A percentile compares a stretch with the other conserved stretches of the same genome.
phyloP scores from a whole-genome alignment of 2,113 vertebrate species.

The Naja naja region DNA sequence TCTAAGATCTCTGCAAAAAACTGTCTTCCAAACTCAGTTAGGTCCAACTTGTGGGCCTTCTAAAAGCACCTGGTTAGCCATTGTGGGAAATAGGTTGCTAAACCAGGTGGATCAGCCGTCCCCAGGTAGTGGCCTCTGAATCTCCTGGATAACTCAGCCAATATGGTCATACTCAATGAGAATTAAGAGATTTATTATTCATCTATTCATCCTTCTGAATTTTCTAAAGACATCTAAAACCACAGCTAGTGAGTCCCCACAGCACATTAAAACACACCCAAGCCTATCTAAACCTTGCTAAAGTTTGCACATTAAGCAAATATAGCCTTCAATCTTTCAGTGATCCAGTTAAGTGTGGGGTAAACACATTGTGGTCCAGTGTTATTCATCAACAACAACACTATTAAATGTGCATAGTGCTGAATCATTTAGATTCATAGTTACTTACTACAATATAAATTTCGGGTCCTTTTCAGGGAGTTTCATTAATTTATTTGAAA shows the following conservation, averaged over 20 bases:
- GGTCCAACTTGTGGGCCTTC: not conserved
- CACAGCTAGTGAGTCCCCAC: not conserved
- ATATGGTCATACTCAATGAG: not conserved
- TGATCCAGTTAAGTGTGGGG: not conserved
- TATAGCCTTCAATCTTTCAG: not conserved
- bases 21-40: not conserved
- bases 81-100: not conserved
- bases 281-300: not conserved
- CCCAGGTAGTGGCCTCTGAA: not conserved
- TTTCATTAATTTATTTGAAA: conserved; percentile 63
- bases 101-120: not conserved
- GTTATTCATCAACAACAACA: not conserved
- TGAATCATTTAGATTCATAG: conserved; percentile 1
- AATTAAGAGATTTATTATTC: not conserved
- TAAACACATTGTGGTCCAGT: not conserved
- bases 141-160: not conserved
- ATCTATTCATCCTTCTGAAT: not conserved
- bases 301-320: not conserved
- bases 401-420: no score
- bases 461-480: conserved; percentile 50
- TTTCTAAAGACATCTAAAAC: not conserved
- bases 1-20: not conserved
- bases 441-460: conserved; percentile 51
- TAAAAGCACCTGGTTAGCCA: not conserved
- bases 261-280: not conserved